Conservation (phyloP, 2,797 vertebrate species). For the Emys orbicularis region DNA sequence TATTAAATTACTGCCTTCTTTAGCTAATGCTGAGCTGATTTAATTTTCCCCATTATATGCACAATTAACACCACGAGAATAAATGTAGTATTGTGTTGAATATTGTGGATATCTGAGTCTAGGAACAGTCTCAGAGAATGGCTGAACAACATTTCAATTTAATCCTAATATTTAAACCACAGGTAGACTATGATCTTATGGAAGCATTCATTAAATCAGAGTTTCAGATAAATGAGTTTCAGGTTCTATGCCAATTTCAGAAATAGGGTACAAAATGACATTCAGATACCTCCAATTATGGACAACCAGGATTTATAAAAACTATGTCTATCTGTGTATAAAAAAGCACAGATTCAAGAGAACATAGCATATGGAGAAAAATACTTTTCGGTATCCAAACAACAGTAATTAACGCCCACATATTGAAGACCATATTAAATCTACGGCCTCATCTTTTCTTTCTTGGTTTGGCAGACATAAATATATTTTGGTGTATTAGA, state of each 20-base stretch:
- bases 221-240: constrained; percentile 29
- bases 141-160: background rate
- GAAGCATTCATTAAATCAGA: background rate
- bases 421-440: background rate
- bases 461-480: background rate
- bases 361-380: constrained; percentile 19
- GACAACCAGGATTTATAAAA: background rate
- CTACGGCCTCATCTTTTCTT: background rate
- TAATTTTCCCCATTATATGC: fast-evolving
- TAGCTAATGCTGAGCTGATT: background rate
- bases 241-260: constrained; percentile 29
- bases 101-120: background rate
- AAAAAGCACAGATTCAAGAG: constrained; percentile 20
- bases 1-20: background rate
- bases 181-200: background rate
- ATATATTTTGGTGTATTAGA: constrained; percentile 9
- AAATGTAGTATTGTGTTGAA: fast-evolving
- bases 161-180: background rate
- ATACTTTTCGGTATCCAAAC: background rate
- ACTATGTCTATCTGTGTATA: background rate
- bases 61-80: background rate
- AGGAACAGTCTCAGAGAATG: background rate
- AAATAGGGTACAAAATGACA: constrained; percentile 30
- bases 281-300: background rate
- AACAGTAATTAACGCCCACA: constrained; percentile 14